Evolutionary conservation across 2,888 invertebrate genomes (phyloP), one percentile per base, ranked within the genome.

Genomic region (Abscondita cerata): DNA sequence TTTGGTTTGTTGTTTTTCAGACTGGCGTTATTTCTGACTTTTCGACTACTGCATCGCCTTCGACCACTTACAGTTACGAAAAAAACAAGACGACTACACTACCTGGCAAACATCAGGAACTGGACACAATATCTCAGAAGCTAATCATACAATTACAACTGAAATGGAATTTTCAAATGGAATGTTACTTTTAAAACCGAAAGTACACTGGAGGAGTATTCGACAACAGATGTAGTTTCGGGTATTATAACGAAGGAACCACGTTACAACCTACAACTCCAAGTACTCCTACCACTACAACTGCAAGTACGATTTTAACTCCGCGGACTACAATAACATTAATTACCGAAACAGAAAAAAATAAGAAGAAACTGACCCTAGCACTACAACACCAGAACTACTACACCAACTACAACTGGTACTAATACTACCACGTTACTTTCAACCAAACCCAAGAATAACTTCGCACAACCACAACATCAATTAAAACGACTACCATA

Each of bases 1-100:
- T 68, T 70, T 62, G 62, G 83, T 91, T 93, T 93, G 91, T 51
- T 93, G 93, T 76, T 91, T 93, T 73, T 90, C 3, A 4, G 3
- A 36, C 36, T 9, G 12, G 77, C 78, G 1, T 64, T 77, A 16
- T 79, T 76, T 68, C 74, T 11, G 75, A 74, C 52, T 52, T 54
- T 34, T 54, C 48, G 6, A 66, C 44, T 8, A 44, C 44, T 4
- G 11, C 44, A 5, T 11, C 8, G 5, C 18, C 55, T 13, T 41
- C 50, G 9, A 56, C 63, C 33, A 41, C 58, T 15, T 56, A 47
- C 19, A 62, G 44, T n/a, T 18, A 8, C n/a, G 2, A 12, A 15
- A 6, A 12, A 40, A 40, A 13, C 15, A 40, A 15, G 13, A 11
- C 40, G 15, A 40, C 16, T 13, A 2, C 40, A 11, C 36, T 3